Conservation (phyloP, 2,888 invertebrate genomes). For the Bellardia pandia region DNA sequence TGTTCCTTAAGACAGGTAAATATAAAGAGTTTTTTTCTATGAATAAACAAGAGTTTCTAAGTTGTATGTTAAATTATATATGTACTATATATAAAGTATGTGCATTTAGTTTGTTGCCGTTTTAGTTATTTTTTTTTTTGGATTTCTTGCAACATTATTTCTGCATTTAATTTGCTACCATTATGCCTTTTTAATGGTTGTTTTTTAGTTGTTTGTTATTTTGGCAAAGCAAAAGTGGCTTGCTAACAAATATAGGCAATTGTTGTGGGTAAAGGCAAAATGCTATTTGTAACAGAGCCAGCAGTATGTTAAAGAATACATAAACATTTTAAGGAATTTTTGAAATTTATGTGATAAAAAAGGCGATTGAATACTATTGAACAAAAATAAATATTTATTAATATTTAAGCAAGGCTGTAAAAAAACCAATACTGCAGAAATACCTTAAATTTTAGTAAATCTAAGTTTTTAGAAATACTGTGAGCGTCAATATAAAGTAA, state of each 20-base stretch:
- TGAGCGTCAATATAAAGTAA: too few relatives aligned
- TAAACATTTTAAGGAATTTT: not conserved
- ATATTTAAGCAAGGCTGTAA: too few relatives aligned
- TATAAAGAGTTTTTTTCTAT: constrained; percentile 52
- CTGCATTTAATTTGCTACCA: constrained; percentile 70
- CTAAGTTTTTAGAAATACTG: too few relatives aligned
- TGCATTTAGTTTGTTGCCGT: constrained; percentile 42
- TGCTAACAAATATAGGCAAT: not conserved
- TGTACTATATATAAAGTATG: constrained; percentile 34
- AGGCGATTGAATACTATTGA: too few relatives aligned
- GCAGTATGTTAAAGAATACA: not conserved
- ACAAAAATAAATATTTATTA: too few relatives aligned
- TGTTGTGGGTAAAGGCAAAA: not conserved
- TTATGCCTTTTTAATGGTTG: constrained; percentile 49
- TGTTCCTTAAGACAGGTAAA: constrained; percentile 55
- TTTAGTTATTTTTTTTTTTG: constrained; percentile 13
- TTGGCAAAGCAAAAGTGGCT: constrained; percentile 7
- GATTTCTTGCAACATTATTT: constrained; percentile 55
- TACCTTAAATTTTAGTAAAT: too few relatives aligned
- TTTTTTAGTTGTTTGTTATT: constrained; percentile 34
- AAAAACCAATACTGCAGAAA: too few relatives aligned
- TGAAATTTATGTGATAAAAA: too few relatives aligned
- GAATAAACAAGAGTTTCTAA: constrained; percentile 59
- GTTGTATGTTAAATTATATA: constrained; percentile 61
- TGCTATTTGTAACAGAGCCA: not conserved